These are phyloP conservation scores for Yponomeuta plumbellus DNA, from an alignment of 2,888 invertebrate genomes.

Conservation along the genomic window DNA sequence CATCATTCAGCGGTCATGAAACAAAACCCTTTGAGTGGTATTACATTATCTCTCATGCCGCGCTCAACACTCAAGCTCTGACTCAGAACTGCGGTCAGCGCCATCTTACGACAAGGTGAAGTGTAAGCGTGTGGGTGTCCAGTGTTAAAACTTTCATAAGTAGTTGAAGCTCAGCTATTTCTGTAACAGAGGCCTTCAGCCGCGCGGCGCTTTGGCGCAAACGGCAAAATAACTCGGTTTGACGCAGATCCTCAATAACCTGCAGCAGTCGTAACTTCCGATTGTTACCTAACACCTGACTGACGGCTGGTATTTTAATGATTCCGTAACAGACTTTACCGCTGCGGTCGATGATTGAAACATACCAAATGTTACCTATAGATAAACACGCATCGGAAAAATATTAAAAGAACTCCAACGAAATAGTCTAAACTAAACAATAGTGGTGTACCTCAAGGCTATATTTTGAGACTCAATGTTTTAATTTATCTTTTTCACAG, in stretches of 20 bases:
- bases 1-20: slow-evolving; percentile 5
- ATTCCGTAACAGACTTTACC: not conserved
- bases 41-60: slow-evolving; percentile 22
- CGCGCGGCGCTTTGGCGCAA: slow-evolving; percentile 40
- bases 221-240: slow-evolving; percentile 16
- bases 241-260: slow-evolving; percentile 34
- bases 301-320: not conserved
- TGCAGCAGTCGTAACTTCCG: slow-evolving; percentile 36
- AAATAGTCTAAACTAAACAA: not conserved
- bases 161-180: slow-evolving; percentile 68
- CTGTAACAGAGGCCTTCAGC: slow-evolving; percentile 59
- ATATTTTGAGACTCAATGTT: not conserved
- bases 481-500: not conserved
- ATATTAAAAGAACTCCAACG: not conserved
- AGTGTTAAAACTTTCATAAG: slow-evolving; percentile 65
- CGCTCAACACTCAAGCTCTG: slow-evolving; percentile 38
- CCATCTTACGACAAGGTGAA: slow-evolving; percentile 72
- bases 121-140: slow-evolving; percentile 68
- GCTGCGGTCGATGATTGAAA: not conserved
- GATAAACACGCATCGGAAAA: not conserved
- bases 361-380: not conserved
- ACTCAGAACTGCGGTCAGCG: slow-evolving; percentile 50
- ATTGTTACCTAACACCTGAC: slow-evolving; percentile 47
- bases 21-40: slow-evolving; percentile 1
- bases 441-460: not conserved